phyloP scores from a whole-genome alignment of 1,140 invertebrate species.

The Pogonognathellus flavescens region DNA sequence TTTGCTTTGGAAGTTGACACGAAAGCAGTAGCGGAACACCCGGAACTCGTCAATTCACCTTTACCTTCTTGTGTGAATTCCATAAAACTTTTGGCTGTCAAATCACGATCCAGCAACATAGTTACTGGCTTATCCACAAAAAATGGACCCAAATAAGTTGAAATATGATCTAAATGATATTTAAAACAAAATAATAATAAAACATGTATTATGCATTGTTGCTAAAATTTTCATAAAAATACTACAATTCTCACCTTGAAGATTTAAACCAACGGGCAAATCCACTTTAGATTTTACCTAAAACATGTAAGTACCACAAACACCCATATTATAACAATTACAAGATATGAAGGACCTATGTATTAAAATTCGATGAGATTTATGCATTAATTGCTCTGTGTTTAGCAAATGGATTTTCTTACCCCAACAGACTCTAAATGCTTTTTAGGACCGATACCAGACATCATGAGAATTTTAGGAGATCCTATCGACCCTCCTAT shows the following conservation, averaged over 20 bases:
- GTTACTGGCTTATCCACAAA: conserved; percentile 53
- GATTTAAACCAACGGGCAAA: conserved; percentile 60
- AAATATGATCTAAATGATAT: conserved; percentile 53
- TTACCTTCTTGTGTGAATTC: conserved; percentile 57
- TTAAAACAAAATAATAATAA: background rate
- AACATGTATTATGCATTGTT: conserved; percentile 4
- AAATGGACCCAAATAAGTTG: conserved; percentile 59
- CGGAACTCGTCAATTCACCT: conserved; percentile 57
- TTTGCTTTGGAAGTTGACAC: conserved; percentile 55
- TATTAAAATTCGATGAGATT: no score
- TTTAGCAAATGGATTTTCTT: conserved; percentile 11
- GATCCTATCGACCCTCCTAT: background rate
- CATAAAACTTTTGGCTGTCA: conserved; percentile 42
- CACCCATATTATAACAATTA: no score
- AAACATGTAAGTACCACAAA: no score
- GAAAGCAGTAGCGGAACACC: conserved; percentile 49
- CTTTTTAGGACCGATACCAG: conserved; percentile 62
- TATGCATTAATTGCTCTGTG: no score
- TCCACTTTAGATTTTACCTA: conserved; percentile 55
- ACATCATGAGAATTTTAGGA: conserved; percentile 64
- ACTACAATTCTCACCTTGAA: conserved; percentile 56
- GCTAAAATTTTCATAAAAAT: conserved; percentile 27
- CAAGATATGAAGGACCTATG: no score
- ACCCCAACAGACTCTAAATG: conserved; percentile 64
- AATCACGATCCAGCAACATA: conserved; percentile 62